Base-by-base conservation (phyloP, 2,797 vertebrate species). In the Chaetodon trifasciatus region DNA sequence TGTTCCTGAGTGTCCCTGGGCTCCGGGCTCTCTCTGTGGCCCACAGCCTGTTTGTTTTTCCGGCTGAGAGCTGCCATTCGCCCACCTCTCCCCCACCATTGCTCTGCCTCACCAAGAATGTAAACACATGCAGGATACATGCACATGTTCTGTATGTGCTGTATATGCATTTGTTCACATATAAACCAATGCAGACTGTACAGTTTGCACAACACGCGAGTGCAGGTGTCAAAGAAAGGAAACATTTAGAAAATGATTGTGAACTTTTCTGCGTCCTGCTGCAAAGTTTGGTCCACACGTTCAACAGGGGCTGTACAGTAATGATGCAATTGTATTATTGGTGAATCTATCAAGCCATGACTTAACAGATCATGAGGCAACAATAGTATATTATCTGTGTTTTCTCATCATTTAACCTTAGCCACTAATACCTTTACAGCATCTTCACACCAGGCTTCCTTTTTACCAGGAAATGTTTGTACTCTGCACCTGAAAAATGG, bases 31-130 rank as follows among this genome's bases (percentile, higher is more conserved):
- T 74, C 42, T 67, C 78, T 3, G 0, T 5, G 4, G 53, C 76
- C 74, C 74, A 11, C 70, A 6, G 37, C 77, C 60, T 95, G 92
- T 96, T 96, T 95, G 93, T 94, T 95, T 95, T 95, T 94, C 94
- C 89, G 74, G 74, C 79, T 89, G 79, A 79, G 81, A 87, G 88
- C 79, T 65, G 65, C 83, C 76, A 64, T 72, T 66, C 23, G 1
- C 68, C 52, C 53, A 32, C 15, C n/a, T 58, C n/a, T 58, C 57
- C 39, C 61, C 39, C 28, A 2, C 71, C 78, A 81, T 85, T 83
- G n/a, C 86, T 89, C 76, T 67, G 81, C 84, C 81, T 86, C 73
- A 70, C 58, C 40, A 88, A 88, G 89, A 94, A 95, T 95, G 92
- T 95, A 94, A 92, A 88, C 85, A 90, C 53, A 64, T 24, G 19